A percentile compares a stretch with the other conserved stretches of the same genome.
phyloP scores from a whole-genome alignment of 2,113 vertebrate genomes.

The Amphiprion percula region DNA sequence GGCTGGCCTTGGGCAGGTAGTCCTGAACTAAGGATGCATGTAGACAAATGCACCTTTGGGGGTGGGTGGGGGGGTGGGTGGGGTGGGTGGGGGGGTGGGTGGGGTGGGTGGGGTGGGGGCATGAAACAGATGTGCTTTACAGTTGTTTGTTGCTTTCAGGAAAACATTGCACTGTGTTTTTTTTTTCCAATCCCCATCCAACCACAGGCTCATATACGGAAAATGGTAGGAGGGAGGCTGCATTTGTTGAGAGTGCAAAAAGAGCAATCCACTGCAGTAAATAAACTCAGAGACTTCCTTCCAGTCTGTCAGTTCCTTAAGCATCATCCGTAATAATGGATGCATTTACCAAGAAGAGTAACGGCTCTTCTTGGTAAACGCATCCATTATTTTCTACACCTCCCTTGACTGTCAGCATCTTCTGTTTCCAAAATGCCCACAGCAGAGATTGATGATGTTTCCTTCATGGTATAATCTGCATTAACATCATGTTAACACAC shows the following conservation, averaged over 20 bases:
- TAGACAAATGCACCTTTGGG: constrained; percentile 58
- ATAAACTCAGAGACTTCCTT: constrained; percentile 44
- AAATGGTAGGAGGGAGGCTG: constrained; percentile 6
- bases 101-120: no score
- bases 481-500: constrained; percentile 17
- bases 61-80: no score
- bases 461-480: constrained; percentile 32
- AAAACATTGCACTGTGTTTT: constrained; percentile 20
- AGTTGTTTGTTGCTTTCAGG: constrained; percentile 52
- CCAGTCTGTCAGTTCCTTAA: constrained; percentile 58
- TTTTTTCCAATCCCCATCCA: background rate
- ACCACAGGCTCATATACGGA: constrained; percentile 28
- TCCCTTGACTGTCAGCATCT: constrained; percentile 43
- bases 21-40: constrained; percentile 54
- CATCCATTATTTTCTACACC: constrained; percentile 62
- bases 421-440: constrained; percentile 38
- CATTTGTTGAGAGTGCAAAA: constrained; percentile 46
- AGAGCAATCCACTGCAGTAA: constrained; percentile 35
- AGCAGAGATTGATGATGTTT: constrained; percentile 46
- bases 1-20: constrained; percentile 63
- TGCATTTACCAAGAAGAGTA: no score
- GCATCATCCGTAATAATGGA: constrained; percentile 17
- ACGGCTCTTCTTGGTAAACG: constrained; percentile 51
- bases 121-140: constrained; percentile 48
- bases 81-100: no score